phyloP scores from a whole-genome alignment of 2,888 invertebrate genomes.

The Tolmerus cingulatus region DNA sequence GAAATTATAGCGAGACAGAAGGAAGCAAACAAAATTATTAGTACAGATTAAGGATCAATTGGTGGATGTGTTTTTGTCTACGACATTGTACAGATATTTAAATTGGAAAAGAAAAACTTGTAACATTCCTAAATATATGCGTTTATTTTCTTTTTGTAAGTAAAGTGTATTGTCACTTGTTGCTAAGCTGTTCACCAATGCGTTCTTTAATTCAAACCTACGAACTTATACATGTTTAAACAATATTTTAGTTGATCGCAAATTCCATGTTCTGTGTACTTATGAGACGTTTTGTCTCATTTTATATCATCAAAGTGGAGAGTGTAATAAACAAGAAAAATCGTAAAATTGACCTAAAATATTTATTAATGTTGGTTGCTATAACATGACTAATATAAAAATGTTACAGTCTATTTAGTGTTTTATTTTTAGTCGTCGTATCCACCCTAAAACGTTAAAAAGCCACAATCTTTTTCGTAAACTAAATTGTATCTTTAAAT shows the following conservation, averaged over 20 bases:
- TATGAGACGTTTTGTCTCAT: background rate
- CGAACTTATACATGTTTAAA: background rate
- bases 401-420: background rate
- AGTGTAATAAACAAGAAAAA: conserved; percentile 7
- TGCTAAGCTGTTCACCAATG: background rate
- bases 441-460: background rate
- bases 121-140: background rate
- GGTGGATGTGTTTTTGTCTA: background rate
- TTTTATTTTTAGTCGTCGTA: background rate
- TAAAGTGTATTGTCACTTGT: background rate
- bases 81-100: conserved; percentile 14
- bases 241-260: background rate
- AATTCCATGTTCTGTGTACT: background rate
- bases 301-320: background rate
- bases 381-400: conserved; percentile 33
- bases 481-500: too few species aligned
- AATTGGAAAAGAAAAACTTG: background rate
- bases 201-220: background rate
- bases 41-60: background rate
- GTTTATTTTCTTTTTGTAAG: background rate
- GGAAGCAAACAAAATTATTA: background rate
- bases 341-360: conserved; percentile 9
- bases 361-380: conserved; percentile 40
- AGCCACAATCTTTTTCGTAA: too few species aligned
- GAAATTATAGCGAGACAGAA: background rate